Conservation (phyloP, 2,113 vertebrate genomes). For the Callipepla squamata region DNA sequence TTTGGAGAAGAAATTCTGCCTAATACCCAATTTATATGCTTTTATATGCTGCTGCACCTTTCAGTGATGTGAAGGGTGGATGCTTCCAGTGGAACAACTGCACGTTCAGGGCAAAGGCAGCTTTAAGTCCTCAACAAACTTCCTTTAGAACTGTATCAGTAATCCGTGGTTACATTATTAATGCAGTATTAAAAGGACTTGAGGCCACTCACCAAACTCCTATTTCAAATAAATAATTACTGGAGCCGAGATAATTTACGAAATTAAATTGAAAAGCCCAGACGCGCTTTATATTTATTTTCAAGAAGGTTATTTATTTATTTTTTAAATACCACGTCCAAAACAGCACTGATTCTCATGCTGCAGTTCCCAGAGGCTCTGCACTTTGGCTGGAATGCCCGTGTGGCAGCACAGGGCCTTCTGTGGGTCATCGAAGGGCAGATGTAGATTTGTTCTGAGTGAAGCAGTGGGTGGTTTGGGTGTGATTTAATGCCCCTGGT, state of each 20-base stretch:
- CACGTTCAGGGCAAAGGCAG: not conserved
- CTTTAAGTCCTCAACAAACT: not conserved
- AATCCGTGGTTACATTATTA: not conserved
- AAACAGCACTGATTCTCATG: fast-evolving
- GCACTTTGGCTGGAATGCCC: not conserved
- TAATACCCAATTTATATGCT: not conserved
- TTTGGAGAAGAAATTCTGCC: too few relatives aligned
- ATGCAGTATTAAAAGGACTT: not conserved
- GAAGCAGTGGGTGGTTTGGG: fast-evolving
- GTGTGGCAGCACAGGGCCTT: not conserved
- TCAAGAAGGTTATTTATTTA: not conserved
- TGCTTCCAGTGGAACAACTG: fast-evolving
- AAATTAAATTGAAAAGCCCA: slow-evolving; percentile 6
- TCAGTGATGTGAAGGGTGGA: not conserved
- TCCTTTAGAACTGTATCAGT: not conserved
- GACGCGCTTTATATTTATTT: not conserved
- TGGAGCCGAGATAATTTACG: slow-evolving; percentile 24
- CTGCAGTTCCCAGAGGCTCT: fast-evolving
- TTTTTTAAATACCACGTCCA: not conserved
- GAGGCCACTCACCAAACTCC: slow-evolving; percentile 13
- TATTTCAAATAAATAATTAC: slow-evolving; percentile 53
- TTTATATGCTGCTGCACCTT: not conserved
- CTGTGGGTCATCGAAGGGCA: not conserved
- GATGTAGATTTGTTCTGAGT: not conserved
- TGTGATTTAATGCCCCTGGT: fast-evolving